phyloP scores from a whole-genome alignment of 2,113 vertebrate species.

The Todiramphus saurophagus region DNA sequence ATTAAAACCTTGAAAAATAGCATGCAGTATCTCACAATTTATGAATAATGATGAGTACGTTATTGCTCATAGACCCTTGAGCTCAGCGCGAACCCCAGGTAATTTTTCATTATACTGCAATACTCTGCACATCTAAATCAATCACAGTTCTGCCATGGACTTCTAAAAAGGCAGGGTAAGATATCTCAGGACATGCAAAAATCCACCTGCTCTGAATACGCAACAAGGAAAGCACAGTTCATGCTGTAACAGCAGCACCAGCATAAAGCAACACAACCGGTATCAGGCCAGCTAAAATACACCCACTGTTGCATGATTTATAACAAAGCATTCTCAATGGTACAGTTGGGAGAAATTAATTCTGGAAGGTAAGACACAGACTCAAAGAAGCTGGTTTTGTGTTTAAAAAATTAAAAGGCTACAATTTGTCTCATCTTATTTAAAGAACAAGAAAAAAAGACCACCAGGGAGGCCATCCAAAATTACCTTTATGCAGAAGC shows the following conservation, averaged over 20 bases:
- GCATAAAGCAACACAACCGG: neutral
- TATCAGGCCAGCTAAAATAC: neutral
- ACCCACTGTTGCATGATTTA: neutral
- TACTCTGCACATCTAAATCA: slow-evolving; percentile 17
- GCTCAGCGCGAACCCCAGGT: neutral
- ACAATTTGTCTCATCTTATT: neutral
- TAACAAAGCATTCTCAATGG: neutral
- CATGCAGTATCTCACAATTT: neutral
- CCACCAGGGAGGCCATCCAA: neutral
- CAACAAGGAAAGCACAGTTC: neutral
- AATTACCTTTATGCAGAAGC: neutral
- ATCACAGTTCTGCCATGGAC: neutral
- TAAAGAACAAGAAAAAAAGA: neutral
- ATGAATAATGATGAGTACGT: neutral
- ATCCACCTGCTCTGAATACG: neutral
- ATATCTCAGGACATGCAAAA: neutral
- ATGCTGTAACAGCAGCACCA: neutral
- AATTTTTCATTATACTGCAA: slow-evolving; percentile 13
- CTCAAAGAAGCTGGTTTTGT: neutral
- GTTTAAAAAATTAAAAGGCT: neutral
- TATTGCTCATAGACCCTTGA: neutral
- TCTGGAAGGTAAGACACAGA: neutral
- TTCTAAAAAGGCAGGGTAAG: neutral
- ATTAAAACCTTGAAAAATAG: slow-evolving; percentile 19
- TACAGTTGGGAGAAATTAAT: neutral